Evolutionary conservation across 2,797 vertebrate genomes (phyloP), one percentile per base, ranked within the genome.

Genomic region (Tokudaia tokunoshimensis): DNA sequence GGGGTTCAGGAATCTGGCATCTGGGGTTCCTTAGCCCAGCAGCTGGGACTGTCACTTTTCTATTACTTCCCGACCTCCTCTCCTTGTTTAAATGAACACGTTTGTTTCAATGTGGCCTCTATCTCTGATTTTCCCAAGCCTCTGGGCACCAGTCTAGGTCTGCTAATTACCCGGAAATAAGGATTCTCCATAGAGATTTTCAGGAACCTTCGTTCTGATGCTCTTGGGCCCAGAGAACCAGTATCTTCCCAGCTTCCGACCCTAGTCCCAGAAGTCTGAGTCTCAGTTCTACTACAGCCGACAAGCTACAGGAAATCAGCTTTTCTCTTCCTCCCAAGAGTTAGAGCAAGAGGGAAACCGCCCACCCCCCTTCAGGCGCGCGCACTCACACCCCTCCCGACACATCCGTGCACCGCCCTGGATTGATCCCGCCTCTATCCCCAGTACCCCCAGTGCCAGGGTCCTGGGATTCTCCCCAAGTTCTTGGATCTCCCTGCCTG

Each of bases 271-370:
- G 59, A 92, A 96, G 86, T 95, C 97, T 87, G 26, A 20, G 92
- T 84, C 92, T 96, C 75, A 47, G 74, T 70, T 91, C 92, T 85
- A 94, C 82, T 93, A 67, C 92, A 89, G 96, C 92, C 96, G 88
- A 96, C 95, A 85, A 86, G 96, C 91, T 97, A 98, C 97, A 98
- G 98, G 98, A 98, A 98, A 98, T 95, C 97, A 95, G 96, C 92
- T 93, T 96, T 93, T 98, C 97, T 97, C 98, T 98, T 98, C 97
- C 98, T 97, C 95, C 92, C 96, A 37, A 93, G 97, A 97, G 97
- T 94, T 34, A 11, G 90, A 97, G 96, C 95, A 97, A 97, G 97
- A 97, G 96, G 97, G 97, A 97, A 97, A 89, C 96, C 74, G 83
- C 97, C 97, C 97, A 95, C 95, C 96, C 97, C 92, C 75, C 76